Conservation (phyloP, 2,113 vertebrate genomes). For the Sceloporus undulatus region DNA sequence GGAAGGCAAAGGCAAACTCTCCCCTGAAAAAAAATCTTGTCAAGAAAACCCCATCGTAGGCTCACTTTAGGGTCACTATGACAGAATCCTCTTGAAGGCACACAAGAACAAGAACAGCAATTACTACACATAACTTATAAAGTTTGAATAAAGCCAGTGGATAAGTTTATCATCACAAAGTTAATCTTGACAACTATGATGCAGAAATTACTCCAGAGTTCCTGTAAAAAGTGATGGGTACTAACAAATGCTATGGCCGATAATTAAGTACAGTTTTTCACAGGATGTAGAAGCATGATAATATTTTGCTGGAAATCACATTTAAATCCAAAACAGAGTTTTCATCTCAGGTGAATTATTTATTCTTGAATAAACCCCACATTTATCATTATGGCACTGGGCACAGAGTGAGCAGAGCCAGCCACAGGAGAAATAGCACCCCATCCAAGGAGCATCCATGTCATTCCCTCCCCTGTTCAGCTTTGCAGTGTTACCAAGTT, state of each 20-base stretch:
- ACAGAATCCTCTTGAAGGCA: too few relatives aligned
- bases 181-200: background rate
- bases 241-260: background rate
- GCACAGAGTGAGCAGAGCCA: too few relatives aligned
- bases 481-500: too few relatives aligned
- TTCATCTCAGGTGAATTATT: background rate
- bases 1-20: too few relatives aligned
- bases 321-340: too few relatives aligned
- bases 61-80: too few relatives aligned
- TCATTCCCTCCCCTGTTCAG: too few relatives aligned
- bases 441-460: too few relatives aligned
- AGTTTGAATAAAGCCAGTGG: background rate
- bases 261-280: background rate
- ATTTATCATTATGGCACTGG: background rate
- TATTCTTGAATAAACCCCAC: background rate
- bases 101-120: too few relatives aligned
- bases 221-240: background rate
- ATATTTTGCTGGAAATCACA: background rate
- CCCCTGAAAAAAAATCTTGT: too few relatives aligned
- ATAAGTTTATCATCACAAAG: background rate
- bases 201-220: background rate
- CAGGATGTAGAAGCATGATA: background rate
- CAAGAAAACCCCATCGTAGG: too few relatives aligned
- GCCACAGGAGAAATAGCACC: too few relatives aligned
- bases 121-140: background rate